Percentiles rank a stretch among this genome's conserved stretches.
These are phyloP conservation scores for Bothrops jararaca DNA, from an alignment of 2,113 vertebrate genomes.

Conservation along the genomic window DNA sequence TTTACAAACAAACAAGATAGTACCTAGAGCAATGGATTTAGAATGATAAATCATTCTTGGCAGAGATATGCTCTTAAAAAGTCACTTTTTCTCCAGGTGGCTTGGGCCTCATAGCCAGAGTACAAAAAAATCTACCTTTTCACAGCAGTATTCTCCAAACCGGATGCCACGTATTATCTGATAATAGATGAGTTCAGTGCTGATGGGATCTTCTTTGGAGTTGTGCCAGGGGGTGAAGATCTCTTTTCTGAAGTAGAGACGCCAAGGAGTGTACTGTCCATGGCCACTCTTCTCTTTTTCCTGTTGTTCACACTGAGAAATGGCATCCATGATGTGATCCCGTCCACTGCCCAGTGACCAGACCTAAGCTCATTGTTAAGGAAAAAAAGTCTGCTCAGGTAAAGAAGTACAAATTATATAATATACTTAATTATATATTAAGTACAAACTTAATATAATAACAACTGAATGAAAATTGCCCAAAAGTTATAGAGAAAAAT, in stretches of 20 bases:
- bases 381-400: not conserved
- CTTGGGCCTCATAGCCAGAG: not conserved
- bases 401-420: not conserved
- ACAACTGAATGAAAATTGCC: not conserved
- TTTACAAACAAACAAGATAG: not conserved
- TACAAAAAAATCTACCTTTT: conserved; percentile 71
- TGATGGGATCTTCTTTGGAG: conserved; percentile 77
- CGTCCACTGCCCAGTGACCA: conserved; percentile 87
- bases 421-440: too few species aligned
- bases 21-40: not conserved
- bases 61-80: not conserved
- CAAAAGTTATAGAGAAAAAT: not conserved
- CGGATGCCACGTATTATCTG: conserved; percentile 86
- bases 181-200: conserved; percentile 91
- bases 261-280: conserved; percentile 88
- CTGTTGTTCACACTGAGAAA: conserved; percentile 93
- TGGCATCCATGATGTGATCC: conserved; percentile 90
- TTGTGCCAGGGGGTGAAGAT: conserved; percentile 94
- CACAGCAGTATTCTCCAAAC: conserved; percentile 84
- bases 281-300: conserved; percentile 78
- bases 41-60: not conserved
- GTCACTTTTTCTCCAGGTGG: not conserved
- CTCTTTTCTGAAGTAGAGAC: conserved; percentile 91
- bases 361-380: conserved; percentile 65
- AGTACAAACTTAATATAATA: not conserved